phyloP scores from a whole-genome alignment of 1,140 invertebrate genomes.

The Megathymus violae region DNA sequence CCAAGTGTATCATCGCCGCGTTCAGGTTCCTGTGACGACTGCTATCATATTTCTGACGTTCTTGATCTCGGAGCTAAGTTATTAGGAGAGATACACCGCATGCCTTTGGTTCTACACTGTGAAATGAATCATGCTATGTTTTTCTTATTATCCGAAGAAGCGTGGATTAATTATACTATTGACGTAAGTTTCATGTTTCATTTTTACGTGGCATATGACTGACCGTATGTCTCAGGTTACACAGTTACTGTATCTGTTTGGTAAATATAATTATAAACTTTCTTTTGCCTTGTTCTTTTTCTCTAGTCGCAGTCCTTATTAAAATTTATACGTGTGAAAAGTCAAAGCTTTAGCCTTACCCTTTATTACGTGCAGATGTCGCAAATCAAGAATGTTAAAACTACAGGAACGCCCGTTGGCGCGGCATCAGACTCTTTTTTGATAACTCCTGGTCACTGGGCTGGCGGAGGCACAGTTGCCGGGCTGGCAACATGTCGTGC shows the following conservation, averaged over 20 bases:
- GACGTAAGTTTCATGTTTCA: constrained; percentile 44
- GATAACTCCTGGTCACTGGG: constrained; percentile 51
- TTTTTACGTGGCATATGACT: too few species aligned
- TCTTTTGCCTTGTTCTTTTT: too few species aligned
- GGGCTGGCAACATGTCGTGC: constrained; percentile 48
- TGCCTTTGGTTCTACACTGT: constrained; percentile 47
- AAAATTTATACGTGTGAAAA: too few species aligned
- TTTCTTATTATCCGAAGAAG: constrained; percentile 62
- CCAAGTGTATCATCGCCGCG: neutral
- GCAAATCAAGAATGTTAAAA: neutral
- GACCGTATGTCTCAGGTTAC: too few species aligned
- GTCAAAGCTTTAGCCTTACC: too few species aligned
- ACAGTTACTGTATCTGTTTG: too few species aligned
- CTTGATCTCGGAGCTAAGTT: constrained; percentile 63
- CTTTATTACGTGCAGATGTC: neutral
- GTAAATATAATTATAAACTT: too few species aligned
- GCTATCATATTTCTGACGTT: constrained; percentile 33
- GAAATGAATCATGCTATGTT: constrained; percentile 50
- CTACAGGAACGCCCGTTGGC: neutral
- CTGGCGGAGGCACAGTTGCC: constrained; percentile 44
- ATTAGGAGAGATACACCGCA: constrained; percentile 58
- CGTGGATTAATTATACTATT: constrained; percentile 52
- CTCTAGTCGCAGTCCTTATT: too few species aligned
- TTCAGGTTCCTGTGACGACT: constrained; percentile 1
- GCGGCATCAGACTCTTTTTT: constrained; percentile 40